Evolutionary conservation across 2,113 vertebrate species (phyloP).

Genomic region (Anolis sagrei): DNA sequence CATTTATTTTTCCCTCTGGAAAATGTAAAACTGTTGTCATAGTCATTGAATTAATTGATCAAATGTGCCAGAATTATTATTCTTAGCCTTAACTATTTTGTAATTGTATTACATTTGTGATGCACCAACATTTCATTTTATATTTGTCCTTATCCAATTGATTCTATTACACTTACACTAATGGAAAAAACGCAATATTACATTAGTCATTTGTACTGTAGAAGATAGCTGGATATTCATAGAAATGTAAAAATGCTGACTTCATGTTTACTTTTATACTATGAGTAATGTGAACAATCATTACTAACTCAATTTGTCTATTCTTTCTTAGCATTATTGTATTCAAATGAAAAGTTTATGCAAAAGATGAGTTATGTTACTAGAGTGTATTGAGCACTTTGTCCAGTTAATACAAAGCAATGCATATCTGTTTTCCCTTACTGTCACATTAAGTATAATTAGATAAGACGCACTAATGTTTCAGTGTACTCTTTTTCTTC

Average conservation of each 20-base stretch:
- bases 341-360: conserved; percentile 22
- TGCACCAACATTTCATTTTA: neutral
- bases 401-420: conserved; percentile 14
- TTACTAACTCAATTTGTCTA: neutral
- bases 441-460: conserved; percentile 2
- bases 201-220: neutral
- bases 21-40: no score
- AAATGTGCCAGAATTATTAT: no score
- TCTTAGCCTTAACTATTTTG: neutral
- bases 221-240: neutral
- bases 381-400: neutral
- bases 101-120: neutral
- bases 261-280: neutral
- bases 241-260: conserved; percentile 28
- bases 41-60: no score
- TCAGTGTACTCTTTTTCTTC: conserved; percentile 21
- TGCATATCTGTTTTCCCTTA: conserved; percentile 12
- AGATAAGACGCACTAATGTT: neutral
- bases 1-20: no score
- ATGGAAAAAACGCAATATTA: neutral
- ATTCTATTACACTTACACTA: neutral
- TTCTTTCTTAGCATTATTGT: conserved; percentile 22
- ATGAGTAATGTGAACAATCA: neutral
- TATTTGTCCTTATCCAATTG: neutral
- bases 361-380: neutral